Conservation (phyloP, 2,113 vertebrate genomes). For the Coptodon bakossiorum region DNA sequence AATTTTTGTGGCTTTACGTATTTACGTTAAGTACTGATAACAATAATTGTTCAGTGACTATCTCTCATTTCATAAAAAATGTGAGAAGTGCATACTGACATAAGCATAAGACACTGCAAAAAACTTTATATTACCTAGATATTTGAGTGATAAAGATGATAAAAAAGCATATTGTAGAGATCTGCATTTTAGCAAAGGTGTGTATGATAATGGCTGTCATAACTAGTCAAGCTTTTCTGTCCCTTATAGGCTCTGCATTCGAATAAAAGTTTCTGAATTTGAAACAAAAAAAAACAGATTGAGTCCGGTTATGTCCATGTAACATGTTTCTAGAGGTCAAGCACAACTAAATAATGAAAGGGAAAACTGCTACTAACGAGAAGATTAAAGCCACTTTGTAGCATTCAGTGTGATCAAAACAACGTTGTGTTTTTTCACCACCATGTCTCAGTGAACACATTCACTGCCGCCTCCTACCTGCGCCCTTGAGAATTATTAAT, state of each 20-base stretch:
- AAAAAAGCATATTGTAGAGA: not conserved
- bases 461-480: slow-evolving; percentile 73
- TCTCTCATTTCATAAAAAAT: not conserved
- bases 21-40: not conserved
- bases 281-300: not conserved
- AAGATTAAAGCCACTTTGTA: not conserved
- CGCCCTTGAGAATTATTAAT: slow-evolving; percentile 79
- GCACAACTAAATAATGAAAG: not conserved
- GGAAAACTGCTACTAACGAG: accelerated
- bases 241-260: not conserved
- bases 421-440: not conserved
- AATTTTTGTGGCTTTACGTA: not conserved
- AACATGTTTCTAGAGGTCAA: not conserved
- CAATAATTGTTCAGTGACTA: not conserved
- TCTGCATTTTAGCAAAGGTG: not conserved
- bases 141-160: not conserved
- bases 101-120: not conserved
- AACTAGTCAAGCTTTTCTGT: not conserved
- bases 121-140: not conserved
- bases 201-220: not conserved
- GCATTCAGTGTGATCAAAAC: not conserved
- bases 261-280: not conserved
- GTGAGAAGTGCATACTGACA: not conserved
- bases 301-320: not conserved
- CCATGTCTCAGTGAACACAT: not conserved